Conservation (phyloP, 2,888 invertebrate species). For the Conistra vaccinii region DNA sequence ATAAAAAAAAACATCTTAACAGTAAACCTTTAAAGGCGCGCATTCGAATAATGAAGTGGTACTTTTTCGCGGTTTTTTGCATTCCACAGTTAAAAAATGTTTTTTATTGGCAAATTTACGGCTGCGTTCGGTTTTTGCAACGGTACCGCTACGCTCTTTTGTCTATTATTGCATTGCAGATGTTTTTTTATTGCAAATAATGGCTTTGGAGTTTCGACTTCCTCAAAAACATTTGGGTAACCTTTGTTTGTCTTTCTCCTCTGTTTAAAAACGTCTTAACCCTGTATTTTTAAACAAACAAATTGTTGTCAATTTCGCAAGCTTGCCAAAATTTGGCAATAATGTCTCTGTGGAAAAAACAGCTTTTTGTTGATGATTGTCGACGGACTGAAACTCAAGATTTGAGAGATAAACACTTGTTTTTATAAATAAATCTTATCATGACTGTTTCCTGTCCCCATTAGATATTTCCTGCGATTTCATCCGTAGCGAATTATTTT, state of each 20-base stretch:
- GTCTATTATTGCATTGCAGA: slow-evolving; percentile 79
- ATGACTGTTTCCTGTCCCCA: slow-evolving; percentile 51
- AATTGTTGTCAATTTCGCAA: slow-evolving; percentile 68
- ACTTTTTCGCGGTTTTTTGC: slow-evolving; percentile 82
- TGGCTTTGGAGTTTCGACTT: slow-evolving; percentile 68
- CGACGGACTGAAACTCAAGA: slow-evolving; percentile 52
- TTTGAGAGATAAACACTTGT: slow-evolving; percentile 45
- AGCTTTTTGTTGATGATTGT: slow-evolving; percentile 62
- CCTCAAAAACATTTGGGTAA: slow-evolving; percentile 68
- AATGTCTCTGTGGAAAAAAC: slow-evolving; percentile 66
- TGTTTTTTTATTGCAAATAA: slow-evolving; percentile 77
- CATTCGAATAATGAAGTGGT: slow-evolving; percentile 73
- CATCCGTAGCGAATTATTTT: slow-evolving; percentile 11
- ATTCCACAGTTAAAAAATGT: slow-evolving; percentile 61
- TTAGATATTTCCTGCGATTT: slow-evolving; percentile 46
- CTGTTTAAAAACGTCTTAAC: slow-evolving; percentile 71
- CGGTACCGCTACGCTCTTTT: slow-evolving; percentile 79
- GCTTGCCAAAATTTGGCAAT: slow-evolving; percentile 68
- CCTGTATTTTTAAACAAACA: slow-evolving; percentile 74
- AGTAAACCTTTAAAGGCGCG: slow-evolving; percentile 76
- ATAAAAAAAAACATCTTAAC: slow-evolving; percentile 77
- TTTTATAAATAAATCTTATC: slow-evolving; percentile 52
- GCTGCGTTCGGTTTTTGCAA: slow-evolving; percentile 79
- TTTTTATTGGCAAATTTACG: slow-evolving; percentile 83
- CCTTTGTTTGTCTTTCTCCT: slow-evolving; percentile 73